Evolutionary conservation across 2,797 vertebrate species (phyloP), one percentile per base, ranked within the genome.

Genomic region (Liparis tanakae): DNA sequence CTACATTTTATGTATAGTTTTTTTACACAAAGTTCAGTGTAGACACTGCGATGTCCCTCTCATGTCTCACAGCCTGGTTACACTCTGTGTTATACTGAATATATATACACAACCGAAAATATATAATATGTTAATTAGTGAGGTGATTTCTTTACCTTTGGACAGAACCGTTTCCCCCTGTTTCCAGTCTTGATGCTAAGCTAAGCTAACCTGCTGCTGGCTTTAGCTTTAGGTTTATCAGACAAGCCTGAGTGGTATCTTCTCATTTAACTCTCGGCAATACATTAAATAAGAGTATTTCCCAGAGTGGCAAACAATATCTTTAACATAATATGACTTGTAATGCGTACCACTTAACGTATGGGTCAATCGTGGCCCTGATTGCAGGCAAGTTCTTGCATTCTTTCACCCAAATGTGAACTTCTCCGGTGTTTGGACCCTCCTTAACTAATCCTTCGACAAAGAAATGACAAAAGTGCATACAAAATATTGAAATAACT

Each of bases 361-460:
- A 99, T 55, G 98, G 96, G 90, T 98, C 97, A 65, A 98, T 94
- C 70, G 92, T 93, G 82, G 90, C 93, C 74, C 96, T 92, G 84
- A 96, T 92, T 33, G 94, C 81, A 53, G 96, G 96, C 33, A 99
- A 95, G 84, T 96, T 95, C 76, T 91, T 94, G 93, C 97, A 98
- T 66, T 98, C 97, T 84, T 97, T 99, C 79, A 99, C 95, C 98
- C 98, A 99, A 85, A 99, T 97, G 76, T 99, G 97, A 51, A 99
- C 93, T 89, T 99, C 98, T 74, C 98, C 98, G 2, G 94, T 94
- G 74, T 83, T 90, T 0, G 81, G 33, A 37, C 67, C 69, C 18
- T 93, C 94, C 86, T 95, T 97, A 68, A 92, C 87, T 92, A 77
- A 43, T 59, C 85, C 91, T 90, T 67, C 15, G 41, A 61, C 46